Evolutionary conservation across 2,888 invertebrate genomes (phyloP), one percentile per base, ranked within the genome.

Genomic region (Phyllotreta striolata): DNA sequence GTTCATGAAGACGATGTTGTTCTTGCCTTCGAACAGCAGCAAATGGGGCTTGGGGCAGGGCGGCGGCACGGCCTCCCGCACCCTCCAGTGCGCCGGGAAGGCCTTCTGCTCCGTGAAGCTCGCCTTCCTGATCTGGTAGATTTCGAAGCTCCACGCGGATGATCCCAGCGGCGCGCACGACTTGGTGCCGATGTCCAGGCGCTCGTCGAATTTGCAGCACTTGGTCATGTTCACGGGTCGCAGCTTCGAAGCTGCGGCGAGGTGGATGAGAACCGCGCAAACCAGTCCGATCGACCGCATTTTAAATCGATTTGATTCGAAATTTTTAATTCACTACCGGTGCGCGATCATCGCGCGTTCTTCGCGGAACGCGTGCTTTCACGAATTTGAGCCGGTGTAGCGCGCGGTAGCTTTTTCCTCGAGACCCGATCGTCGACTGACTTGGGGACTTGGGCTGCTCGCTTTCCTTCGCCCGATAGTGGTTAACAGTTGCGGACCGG

Each of bases 1-100:
- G 78, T 88, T 88, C 69, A 87, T 86, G 65, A 90, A 77, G 14
- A 76, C 72, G 76, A 83, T 72, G 51, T 69, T 65, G 0, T 66
- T 68, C 10, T 76, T 73, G 47, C 70, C 71, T 46, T 81, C 74
- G 52, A 78, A 78, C 6, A 63, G 41, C 6, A 75, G 56, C 34
- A 67, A 55, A 13, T 68, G 63, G 8, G 77, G 79, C 24, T 78
- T 62, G n/a, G 74, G 75, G 52, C 79, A 76, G 2, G 76, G 70
- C 34, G 85, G 83, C 13, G 78, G 74, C 6, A 73, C 71, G 56
- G 78, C 80, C 57, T 84, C 81, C 47, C 75, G 71, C 43, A 84
- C 79, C 6, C 77, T 79, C 70, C 85, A 83, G 66, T 82, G 82
- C 34, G 77, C 76, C 0, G 85, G 85, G 49, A 81, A 76, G 6